phyloP scores from a whole-genome alignment of 2,113 vertebrate genomes.

The Ceratotherium simum region DNA sequence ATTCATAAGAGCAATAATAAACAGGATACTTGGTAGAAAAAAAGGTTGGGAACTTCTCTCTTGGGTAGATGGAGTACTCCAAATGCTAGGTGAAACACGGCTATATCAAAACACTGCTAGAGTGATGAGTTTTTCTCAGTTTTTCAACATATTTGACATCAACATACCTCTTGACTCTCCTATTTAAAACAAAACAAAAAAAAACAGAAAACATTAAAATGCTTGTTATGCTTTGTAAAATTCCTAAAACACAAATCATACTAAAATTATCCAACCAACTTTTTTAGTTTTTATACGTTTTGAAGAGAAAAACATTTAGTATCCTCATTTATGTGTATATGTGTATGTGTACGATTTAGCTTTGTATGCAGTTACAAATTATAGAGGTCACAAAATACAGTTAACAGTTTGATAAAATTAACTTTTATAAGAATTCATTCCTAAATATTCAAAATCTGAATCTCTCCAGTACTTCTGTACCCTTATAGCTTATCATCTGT shows the following conservation, averaged over 20 bases:
- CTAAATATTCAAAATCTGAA: conserved; percentile 37
- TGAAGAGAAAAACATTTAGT: conserved; percentile 39
- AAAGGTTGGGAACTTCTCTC: conserved; percentile 56
- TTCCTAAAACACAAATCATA: conserved; percentile 17
- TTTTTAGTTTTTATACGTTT: neutral
- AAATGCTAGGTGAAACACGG: conserved; percentile 5
- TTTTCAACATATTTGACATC: conserved; percentile 75
- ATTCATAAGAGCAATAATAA: conserved; percentile 27
- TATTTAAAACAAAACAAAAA: conserved; percentile 79
- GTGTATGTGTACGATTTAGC: neutral
- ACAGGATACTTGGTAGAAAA: conserved; percentile 67
- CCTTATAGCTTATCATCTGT: neutral
- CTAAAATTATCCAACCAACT: conserved; percentile 17
- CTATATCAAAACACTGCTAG: conserved; percentile 20
- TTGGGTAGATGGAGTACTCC: conserved; percentile 29
- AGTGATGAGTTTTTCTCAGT: conserved; percentile 15
- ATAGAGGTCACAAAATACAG: neutral
- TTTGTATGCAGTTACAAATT: neutral
- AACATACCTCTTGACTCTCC: conserved; percentile 86
- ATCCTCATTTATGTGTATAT: neutral
- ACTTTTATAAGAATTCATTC: neutral
- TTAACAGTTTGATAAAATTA: conserved; percentile 18
- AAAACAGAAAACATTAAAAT: conserved; percentile 1
- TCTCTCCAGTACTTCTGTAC: neutral
- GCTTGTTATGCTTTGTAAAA: conserved; percentile 42